Percentiles rank a stretch among this genome's conserved stretches.
Conservation (phyloP, 2,797 vertebrate genomes). For the Cichlasoma orientale region DNA sequence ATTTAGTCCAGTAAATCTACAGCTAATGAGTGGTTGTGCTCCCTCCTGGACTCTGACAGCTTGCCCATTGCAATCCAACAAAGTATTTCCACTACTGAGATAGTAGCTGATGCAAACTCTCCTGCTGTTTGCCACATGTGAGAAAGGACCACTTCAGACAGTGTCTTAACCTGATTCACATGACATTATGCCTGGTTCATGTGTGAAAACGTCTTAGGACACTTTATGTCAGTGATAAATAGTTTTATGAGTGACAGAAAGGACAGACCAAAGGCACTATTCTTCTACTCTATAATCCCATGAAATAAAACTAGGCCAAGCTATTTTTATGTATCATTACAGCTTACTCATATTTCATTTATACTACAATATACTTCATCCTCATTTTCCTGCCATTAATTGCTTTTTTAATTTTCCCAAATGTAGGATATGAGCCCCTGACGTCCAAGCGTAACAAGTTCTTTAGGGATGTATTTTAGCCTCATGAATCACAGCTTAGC, state of each 20-base stretch:
- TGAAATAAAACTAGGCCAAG: slow-evolving; percentile 47
- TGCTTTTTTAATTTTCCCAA: slow-evolving; percentile 41
- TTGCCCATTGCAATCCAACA: neutral
- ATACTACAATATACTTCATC: slow-evolving; percentile 42
- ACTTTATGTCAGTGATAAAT: neutral
- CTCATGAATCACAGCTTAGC: slow-evolving; percentile 35
- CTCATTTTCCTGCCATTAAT: slow-evolving; percentile 43
- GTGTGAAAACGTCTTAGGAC: neutral
- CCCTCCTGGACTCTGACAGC: neutral
- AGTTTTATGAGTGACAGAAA: slow-evolving; percentile 9
- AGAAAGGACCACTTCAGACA: neutral
- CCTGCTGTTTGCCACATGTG: neutral
- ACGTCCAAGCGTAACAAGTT: neutral
- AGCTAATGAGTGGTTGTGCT: neutral
- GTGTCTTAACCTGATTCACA: neutral
- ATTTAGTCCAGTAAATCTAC: neutral
- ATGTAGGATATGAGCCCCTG: slow-evolving; percentile 31
- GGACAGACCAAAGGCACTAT: slow-evolving; percentile 10
- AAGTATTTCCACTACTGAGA: neutral
- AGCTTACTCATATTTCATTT: slow-evolving; percentile 57
- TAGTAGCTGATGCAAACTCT: neutral
- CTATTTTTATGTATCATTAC: slow-evolving; percentile 60
- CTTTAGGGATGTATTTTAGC: slow-evolving; percentile 47
- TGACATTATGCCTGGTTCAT: neutral
- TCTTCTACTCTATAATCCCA: neutral